Conservation (phyloP, 2,888 invertebrate species). For the Myathropa florea region DNA sequence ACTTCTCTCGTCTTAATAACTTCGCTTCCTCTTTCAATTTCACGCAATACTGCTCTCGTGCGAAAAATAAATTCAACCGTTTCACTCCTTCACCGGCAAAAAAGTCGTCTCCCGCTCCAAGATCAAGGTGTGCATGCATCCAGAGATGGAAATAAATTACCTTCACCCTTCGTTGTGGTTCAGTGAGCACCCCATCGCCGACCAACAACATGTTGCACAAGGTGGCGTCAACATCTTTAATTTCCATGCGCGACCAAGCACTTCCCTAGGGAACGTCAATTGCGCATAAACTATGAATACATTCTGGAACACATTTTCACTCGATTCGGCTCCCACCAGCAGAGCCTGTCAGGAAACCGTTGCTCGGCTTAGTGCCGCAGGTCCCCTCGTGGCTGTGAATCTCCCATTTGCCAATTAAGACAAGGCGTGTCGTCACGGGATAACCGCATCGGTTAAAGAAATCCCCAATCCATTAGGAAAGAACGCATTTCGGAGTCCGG, state of each 20-base stretch:
- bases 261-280: conserved; percentile 58
- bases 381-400: conserved; percentile 52
- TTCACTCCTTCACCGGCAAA: not conserved
- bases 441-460: conserved; percentile 25
- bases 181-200: conserved; percentile 22
- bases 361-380: conserved; percentile 48
- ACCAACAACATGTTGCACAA: conserved; percentile 48
- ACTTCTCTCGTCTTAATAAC: not conserved
- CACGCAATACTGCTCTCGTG: conserved; percentile 20
- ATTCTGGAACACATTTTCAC: conserved; percentile 55
- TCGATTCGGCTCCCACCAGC: conserved; percentile 47
- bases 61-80: not conserved
- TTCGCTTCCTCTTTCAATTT: conserved; percentile 14
- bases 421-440: conserved; percentile 40
- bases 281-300: conserved; percentile 40
- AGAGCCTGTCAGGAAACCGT: conserved; percentile 50
- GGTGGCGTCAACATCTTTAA: not conserved
- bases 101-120: not conserved
- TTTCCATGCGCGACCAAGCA: conserved; percentile 31
- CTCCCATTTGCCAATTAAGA: conserved; percentile 65
- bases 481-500: conserved; percentile 18
- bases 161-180: conserved; percentile 52
- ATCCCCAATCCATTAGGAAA: conserved; percentile 24
- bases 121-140: not conserved
- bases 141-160: conserved; percentile 25